Base-by-base conservation (phyloP, 2,113 vertebrate species). In the Chelonoidis abingdonii region DNA sequence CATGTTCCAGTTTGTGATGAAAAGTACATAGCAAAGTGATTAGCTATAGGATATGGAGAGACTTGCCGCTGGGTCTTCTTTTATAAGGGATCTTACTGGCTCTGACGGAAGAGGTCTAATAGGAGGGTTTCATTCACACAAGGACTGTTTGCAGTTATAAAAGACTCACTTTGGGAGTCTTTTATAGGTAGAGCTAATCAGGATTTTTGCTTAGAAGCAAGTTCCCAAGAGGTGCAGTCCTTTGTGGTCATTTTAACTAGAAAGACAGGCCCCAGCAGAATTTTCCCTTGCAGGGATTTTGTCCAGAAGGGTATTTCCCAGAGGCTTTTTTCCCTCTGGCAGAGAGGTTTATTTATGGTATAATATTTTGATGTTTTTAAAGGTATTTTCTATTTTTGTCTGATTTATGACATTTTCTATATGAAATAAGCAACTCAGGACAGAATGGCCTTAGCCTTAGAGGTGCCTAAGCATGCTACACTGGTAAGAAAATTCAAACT, bases 341-440 rank as follows among this genome's bases (percentile, higher is more conserved):
- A 88, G 57, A 1, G 21, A 13, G 14, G 1, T 4, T 89, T 94
- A 69, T 90, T 95, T 90, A 94, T 35, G 91, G 49, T 83, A 8
- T 24, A 59, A 93, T 93, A 93, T 92, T 90, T 86, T 86, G 57
- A 93, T 96, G 84, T 92, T 17, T 92, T 96, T 91, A 84, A 80
- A 93, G 86, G 49, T 79, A 91, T 80, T 82, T 92, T 89, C 41
- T 93, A n/a, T 41, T 92, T 96, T 95, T 47, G 17, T 78, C 80
- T 7, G 44, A 88, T 44, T 69, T 80, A 13, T 87, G 44, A 38
- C 31, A 59, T 89, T 69, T 53, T 92, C 54, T 44, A 31, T 80
- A 8, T 72, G 53, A 88, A 94, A 35, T 4, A 94, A 90, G 94
- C 83, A 52, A 41, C 29, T 89, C 41, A 82, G 81, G 90, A 89